Base-by-base conservation (phyloP, 1,140 invertebrate genomes). In the Drosophila bocki region DNA sequence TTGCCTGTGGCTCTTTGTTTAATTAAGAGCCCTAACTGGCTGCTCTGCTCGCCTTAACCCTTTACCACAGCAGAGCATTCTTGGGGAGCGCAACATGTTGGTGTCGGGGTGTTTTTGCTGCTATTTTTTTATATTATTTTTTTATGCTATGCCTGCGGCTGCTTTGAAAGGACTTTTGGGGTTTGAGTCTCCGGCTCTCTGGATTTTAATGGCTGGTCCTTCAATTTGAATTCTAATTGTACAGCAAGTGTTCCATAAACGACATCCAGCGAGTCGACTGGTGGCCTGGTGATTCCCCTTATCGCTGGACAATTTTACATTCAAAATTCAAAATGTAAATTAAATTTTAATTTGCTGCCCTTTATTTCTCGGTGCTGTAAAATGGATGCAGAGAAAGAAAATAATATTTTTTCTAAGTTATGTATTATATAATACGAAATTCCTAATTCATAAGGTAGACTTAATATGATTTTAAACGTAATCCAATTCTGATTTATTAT, bases 281-380 rank as follows among this genome's bases (percentile, higher is more conserved):
- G 39, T 29, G 60, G 19, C 17, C 51, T 39, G 59, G 39, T n/a
- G 33, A 45, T 41, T 75, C 12, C 39, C 47, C 47, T 56, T 60
- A 69, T 58, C 70, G 39, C 64, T 78, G 53, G 56, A 57, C 47
- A 42, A 51, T 68, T 68, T 50, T 53, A 51, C 63, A 75, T 76
- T 67, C 71, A 57, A 62, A 80, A 64, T 63, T 67, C 71, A 57
- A 62, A 80, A 61, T 63, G 67, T 64, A 69, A 79, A 78, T 79
- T 41, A 63, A 65, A 72, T 56, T 80, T 67, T 59, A 75, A 80
- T 80, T 80, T 67, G 62, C 45, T 22, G 57, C 39, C 58, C 68
- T 74, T 80, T 33, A 42, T 69, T 39, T 63, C 41, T 39, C 4
- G 13, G 7, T 32, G n/a, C 37, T 29, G 39, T 42, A 29, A 44